Conservation (phyloP, 2,113 vertebrate species). For the Rhabdornis inornatus region DNA sequence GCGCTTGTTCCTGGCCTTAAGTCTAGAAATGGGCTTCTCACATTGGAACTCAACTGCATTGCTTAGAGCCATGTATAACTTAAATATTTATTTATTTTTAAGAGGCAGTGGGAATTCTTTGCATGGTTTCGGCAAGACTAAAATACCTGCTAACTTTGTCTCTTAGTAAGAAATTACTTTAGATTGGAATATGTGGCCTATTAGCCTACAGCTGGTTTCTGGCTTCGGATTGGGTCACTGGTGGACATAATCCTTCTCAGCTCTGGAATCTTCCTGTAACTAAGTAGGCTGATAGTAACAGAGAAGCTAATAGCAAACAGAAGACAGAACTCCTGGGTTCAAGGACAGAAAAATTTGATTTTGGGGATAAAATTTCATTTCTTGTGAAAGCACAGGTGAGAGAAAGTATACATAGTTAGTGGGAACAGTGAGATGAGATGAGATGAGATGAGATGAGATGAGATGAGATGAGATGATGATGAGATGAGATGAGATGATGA, state of each 20-base stretch:
- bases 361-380: neutral
- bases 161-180: neutral
- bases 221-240: neutral
- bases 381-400: slow-evolving; percentile 33
- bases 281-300: neutral
- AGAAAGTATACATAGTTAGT: neutral
- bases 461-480: neutral
- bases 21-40: neutral
- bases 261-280: neutral
- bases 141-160: neutral
- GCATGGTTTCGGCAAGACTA: slow-evolving; percentile 11
- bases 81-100: slow-evolving; percentile 42
- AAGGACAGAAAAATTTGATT: neutral
- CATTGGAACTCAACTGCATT: neutral
- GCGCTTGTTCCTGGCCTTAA: neutral
- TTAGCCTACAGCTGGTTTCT: neutral
- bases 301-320: neutral
- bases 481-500: neutral
- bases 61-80: neutral
- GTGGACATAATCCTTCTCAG: neutral
- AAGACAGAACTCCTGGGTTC: neutral
- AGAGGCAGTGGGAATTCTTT: slow-evolving; percentile 23
- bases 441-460: neutral
- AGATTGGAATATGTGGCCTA: neutral
- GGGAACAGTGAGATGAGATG: neutral